phyloP scores from a whole-genome alignment of 2,888 invertebrate species.

The Mythimna lalbum region DNA sequence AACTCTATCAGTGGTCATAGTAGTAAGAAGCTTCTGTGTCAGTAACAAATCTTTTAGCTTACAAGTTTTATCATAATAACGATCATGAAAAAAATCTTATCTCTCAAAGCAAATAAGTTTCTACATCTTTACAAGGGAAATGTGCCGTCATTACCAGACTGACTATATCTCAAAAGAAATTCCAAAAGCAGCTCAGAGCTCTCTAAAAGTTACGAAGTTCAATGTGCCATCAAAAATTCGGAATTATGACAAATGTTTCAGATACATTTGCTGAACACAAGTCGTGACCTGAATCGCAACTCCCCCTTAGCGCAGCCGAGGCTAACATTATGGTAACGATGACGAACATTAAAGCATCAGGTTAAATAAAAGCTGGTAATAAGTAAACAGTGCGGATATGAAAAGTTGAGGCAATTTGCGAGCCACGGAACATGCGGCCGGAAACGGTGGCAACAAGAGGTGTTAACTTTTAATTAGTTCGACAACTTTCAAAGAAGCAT shows the following conservation, averaged over 20 bases:
- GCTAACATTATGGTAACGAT: slow-evolving; percentile 17
- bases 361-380: slow-evolving; percentile 55
- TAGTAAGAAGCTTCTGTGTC: background rate
- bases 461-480: slow-evolving; percentile 88
- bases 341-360: slow-evolving; percentile 17
- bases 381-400: slow-evolving; percentile 67
- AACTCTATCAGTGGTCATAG: background rate
- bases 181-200: background rate
- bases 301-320: background rate
- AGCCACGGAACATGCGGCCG: slow-evolving; percentile 71
- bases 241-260: slow-evolving; percentile 16
- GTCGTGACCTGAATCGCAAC: slow-evolving; percentile 12
- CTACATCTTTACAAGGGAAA: background rate
- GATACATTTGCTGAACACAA: slow-evolving; percentile 13
- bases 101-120: background rate
- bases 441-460: slow-evolving; percentile 79
- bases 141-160: background rate
- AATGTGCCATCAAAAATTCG: slow-evolving; percentile 10
- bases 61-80: background rate
- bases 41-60: background rate
- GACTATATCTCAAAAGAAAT: background rate
- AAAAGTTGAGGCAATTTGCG: slow-evolving; percentile 77
- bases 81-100: background rate
- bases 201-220: background rate
- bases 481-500: slow-evolving; percentile 81